Conservation (phyloP, 2,888 invertebrate genomes). For the Hydrotaea cyrtoneurina region DNA sequence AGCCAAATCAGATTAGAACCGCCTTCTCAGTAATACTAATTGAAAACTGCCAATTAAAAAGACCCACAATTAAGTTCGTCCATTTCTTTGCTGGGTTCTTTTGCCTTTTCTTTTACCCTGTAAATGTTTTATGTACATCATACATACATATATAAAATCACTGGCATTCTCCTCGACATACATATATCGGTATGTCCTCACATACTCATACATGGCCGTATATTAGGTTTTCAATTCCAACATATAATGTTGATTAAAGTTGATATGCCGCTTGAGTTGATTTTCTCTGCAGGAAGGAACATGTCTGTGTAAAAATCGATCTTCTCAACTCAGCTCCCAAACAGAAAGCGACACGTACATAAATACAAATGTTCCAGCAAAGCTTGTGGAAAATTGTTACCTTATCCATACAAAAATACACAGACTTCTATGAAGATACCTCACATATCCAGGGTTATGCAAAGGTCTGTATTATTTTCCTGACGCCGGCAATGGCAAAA, state of each 20-base stretch:
- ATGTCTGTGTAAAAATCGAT: neutral
- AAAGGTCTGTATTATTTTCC: conserved; percentile 9
- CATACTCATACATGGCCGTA: neutral
- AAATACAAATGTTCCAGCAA: conserved; percentile 20
- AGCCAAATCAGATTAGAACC: too few species aligned
- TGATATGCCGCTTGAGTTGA: conserved; percentile 65
- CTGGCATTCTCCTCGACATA: conserved; percentile 36
- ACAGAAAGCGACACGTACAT: conserved; percentile 30
- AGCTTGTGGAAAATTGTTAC: conserved; percentile 46
- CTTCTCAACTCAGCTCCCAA: conserved; percentile 36
- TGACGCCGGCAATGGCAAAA: conserved; percentile 21
- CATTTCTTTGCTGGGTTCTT: neutral
- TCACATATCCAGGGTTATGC: conserved; percentile 26
- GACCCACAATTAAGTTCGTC: too few species aligned
- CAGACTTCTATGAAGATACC: neutral
- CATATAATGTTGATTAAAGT: conserved; percentile 65
- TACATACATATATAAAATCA: conserved; percentile 55
- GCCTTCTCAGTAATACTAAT: too few species aligned
- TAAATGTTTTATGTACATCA: conserved; percentile 8
- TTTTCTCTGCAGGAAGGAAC: conserved; percentile 37
- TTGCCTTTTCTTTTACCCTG: neutral
- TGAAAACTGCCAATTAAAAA: too few species aligned
- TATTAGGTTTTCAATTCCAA: conserved; percentile 55
- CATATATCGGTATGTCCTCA: neutral
- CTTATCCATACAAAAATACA: neutral